phyloP scores from a whole-genome alignment of 2,888 invertebrate species.

The Lasioglossum lativentre region DNA sequence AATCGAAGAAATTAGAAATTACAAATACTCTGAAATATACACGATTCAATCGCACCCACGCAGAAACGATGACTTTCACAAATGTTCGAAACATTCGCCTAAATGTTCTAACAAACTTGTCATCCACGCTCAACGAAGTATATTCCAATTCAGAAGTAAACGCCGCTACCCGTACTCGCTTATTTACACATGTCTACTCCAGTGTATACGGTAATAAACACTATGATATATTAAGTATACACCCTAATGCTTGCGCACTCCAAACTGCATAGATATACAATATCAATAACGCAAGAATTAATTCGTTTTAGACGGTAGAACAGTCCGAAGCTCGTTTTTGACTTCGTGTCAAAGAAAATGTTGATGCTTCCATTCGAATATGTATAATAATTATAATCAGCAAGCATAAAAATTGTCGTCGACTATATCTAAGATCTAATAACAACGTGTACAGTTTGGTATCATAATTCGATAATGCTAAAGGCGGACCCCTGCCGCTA shows the following conservation, averaged over 20 bases:
- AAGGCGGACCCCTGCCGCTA: slow-evolving; percentile 5
- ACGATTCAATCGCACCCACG: neutral
- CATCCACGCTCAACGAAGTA: neutral
- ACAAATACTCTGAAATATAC: neutral
- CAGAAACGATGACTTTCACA: neutral
- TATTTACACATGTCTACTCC: slow-evolving; percentile 13
- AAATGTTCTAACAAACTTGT: neutral
- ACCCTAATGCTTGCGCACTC: slow-evolving; percentile 6
- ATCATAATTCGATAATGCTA: slow-evolving; percentile 9
- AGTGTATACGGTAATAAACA: slow-evolving; percentile 28
- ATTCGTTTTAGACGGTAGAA: slow-evolving; percentile 10
- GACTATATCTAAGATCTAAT: slow-evolving; percentile 14
- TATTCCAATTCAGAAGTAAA: slow-evolving; percentile 16
- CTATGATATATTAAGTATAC: slow-evolving; percentile 26
- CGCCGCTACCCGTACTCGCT: neutral
- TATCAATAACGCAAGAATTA: neutral
- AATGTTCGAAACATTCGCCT: neutral
- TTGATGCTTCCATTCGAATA: neutral
- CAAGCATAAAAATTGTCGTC: slow-evolving; percentile 21
- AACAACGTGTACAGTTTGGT: slow-evolving; percentile 12
- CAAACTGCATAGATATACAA: neutral
- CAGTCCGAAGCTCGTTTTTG: neutral
- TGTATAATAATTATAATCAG: neutral
- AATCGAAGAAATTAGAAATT: neutral
- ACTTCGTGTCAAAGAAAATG: neutral